Base-by-base conservation (phyloP, 2,113 vertebrate genomes). In the Thunnus thynnus region DNA sequence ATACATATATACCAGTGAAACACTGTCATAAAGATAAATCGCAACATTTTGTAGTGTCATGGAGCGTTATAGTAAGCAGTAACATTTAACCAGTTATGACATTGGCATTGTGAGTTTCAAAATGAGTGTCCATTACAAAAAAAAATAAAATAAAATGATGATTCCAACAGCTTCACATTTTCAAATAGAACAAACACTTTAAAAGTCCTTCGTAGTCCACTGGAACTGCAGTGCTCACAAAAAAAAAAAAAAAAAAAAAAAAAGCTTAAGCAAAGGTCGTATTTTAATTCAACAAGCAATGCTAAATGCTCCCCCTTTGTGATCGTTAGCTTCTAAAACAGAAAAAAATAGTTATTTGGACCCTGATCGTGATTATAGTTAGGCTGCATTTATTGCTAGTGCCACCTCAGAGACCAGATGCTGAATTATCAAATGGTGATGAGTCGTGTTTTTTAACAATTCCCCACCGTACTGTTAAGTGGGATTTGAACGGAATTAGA, bases 1-100 rank as follows among this genome's bases (percentile, higher is more conserved):
- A 74, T 90, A 92, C 90, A 93, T 79, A 84, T 85, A 90, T 90
- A 92, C 86, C 91, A 92, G 88, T 91, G 90, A 90, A 92, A 92
- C 90, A 90, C 75, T 83, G 88, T 87, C 82, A 76, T 80, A 86
- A 89, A 90, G 83, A 90, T 61, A 89, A 87, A 85, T 72, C 22
- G 79, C 65, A 90, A 91, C 86, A 85, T 82, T 82, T 85, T 89
- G 87, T 92, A 91, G 92, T 93, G 91, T 93, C 83, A 79, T 88
- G 87, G 75, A 91, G 85, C 82, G 41, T 87, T 78, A 85, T 88
- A 82, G 55, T 88, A 91, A 93, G 86, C 89, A 69, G 73, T 86
- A 92, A 95, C 90, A 92, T 93, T 91, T 67, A 91, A 85, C 85
- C 87, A 70, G 84, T 84, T 86, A 74, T 86, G 86, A 86, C 78